Evolutionary conservation across 2,888 invertebrate genomes (phyloP).

Genomic region (Colostygia pectinataria): DNA sequence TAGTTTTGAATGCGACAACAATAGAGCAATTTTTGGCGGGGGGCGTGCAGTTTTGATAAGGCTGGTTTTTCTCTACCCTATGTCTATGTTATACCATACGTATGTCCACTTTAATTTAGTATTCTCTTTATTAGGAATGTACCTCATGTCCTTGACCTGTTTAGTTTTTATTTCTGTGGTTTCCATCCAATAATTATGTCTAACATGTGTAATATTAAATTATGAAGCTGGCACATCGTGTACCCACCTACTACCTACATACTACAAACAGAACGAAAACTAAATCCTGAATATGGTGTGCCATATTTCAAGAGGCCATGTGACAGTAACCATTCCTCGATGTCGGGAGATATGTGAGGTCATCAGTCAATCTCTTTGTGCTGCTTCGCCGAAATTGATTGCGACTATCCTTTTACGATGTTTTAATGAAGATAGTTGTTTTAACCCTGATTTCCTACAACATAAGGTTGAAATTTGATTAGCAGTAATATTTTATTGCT

Average conservation of each 20-base stretch:
- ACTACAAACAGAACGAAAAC: not conserved
- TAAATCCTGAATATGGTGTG: conserved; percentile 24
- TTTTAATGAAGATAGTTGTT: conserved; percentile 1
- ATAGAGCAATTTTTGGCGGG: too few species aligned
- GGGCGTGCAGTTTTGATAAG: too few species aligned
- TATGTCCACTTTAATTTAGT: too few species aligned
- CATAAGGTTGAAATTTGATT: conserved; percentile 5
- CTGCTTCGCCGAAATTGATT: conserved; percentile 44
- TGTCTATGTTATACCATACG: too few species aligned
- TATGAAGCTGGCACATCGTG: too few species aligned
- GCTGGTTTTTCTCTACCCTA: too few species aligned
- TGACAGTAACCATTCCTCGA: conserved; percentile 71
- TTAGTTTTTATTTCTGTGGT: too few species aligned
- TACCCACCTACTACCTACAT: not conserved
- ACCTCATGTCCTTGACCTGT: too few species aligned
- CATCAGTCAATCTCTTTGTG: conserved; percentile 64
- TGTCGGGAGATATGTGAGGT: conserved; percentile 64
- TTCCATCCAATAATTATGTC: too few species aligned
- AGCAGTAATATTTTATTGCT: conserved; percentile 5
- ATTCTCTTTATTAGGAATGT: too few species aligned
- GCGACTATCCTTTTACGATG: conserved; percentile 31
- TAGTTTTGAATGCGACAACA: too few species aligned
- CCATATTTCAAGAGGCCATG: conserved; percentile 64
- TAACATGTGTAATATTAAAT: too few species aligned
- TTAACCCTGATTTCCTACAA: not conserved